Evolutionary conservation across 2,113 vertebrate species (phyloP), one percentile per base, ranked within the genome.

Genomic region (Grus americana): DNA sequence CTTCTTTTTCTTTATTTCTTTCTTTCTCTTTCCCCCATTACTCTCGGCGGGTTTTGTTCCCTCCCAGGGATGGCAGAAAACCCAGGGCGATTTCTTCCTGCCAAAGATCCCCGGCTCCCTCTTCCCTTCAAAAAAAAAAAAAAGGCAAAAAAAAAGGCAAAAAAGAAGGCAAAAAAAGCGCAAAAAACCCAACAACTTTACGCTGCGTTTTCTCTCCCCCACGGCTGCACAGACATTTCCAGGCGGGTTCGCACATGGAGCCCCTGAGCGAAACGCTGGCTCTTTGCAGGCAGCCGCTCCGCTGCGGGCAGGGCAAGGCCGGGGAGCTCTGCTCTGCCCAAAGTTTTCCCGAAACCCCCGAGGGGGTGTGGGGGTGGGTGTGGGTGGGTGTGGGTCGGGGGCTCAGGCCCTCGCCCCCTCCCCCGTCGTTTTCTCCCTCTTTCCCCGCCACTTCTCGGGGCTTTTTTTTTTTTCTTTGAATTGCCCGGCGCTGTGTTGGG

Each of bases 401-500:
- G 22, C 49, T 65, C 49, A 26, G 44, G 23, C n/a, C 42, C 5
- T 20, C 32, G 2, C 26, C 19, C 19, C 38, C 23, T 23, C 46
- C 21, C 9, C 23, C 29, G 4, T 14, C 23, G 9, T 52, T 87
- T 79, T 70, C 24, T 32, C 14, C 27, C 50, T 46, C 49, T 61
- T 66, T 38, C 38, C 38, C 38, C 38, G 38, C 38, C 38, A 38
- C 38, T 38, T 38, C 38, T 38, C 38, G 38, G 38, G 38, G 38
- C 38, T 38, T 38, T 38, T 38, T 38, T 38, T 4, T 23, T 16
- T 9, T 10, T 5, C 2, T 74, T 50, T 63, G 36, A 19, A 24
- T 50, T 63, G 93, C 97, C 92, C 90, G 89, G 95, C 89, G 96
- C 24, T 36, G 78, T 23, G 14, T 44, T 44, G 30, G 61, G 30